Percentiles rank a stretch among this genome's conserved stretches.
These are phyloP conservation scores for Amiota mariae DNA, from an alignment of 2,888 invertebrate genomes.

Conservation along the genomic window DNA sequence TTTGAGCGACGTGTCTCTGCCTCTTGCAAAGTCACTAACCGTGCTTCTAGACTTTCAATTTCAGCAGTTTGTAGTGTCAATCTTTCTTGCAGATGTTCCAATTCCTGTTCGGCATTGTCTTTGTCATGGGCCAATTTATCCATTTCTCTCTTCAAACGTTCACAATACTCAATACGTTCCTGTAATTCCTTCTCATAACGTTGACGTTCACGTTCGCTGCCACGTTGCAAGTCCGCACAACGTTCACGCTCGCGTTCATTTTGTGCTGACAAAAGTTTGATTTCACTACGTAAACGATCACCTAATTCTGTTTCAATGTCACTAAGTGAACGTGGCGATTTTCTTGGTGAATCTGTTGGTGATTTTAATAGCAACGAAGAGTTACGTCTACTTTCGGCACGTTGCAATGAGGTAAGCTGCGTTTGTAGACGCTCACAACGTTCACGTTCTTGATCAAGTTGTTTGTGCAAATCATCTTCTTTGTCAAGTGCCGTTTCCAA, in stretches of 20 bases:
- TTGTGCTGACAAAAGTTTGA: constrained; percentile 75
- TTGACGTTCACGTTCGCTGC: constrained; percentile 73
- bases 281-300: constrained; percentile 75
- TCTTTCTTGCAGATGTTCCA: constrained; percentile 71
- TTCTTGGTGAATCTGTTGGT: constrained; percentile 71
- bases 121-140: constrained; percentile 71
- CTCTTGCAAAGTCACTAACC: constrained; percentile 72
- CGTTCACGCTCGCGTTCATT: constrained; percentile 76
- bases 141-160: constrained; percentile 72
- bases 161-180: constrained; percentile 72
- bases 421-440: constrained; percentile 75
- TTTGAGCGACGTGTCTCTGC: constrained; percentile 69
- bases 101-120: constrained; percentile 66
- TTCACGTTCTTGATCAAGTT: constrained; percentile 76
- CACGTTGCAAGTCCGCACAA: constrained; percentile 73
- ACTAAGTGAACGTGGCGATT: constrained; percentile 59
- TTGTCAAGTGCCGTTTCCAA: constrained; percentile 79
- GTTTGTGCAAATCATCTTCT: constrained; percentile 78
- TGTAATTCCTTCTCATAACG: constrained; percentile 72
- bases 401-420: constrained; percentile 71
- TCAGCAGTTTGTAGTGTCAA: constrained; percentile 71
- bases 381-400: constrained; percentile 69
- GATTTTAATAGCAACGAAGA: constrained; percentile 66
- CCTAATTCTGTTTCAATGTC: constrained; percentile 74
- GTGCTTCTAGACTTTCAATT: constrained; percentile 75